phyloP scores from a whole-genome alignment of 2,113 vertebrate species.

The Pithys albifrons region DNA sequence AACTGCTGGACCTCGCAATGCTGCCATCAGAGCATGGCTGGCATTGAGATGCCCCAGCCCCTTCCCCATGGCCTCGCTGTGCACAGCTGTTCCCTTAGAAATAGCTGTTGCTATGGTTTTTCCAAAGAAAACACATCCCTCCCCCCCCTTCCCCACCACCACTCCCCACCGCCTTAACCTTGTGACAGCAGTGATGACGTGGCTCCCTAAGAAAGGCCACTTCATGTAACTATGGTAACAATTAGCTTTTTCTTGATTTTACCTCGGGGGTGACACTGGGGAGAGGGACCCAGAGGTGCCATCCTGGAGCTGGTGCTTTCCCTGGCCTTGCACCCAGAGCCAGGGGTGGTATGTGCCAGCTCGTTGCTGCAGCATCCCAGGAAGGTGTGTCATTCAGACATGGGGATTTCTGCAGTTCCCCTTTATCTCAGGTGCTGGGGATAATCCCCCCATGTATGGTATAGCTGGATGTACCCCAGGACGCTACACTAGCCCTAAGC shows the following conservation, averaged over 20 bases:
- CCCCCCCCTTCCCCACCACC: slow-evolving; percentile 54
- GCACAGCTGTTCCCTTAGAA: slow-evolving; percentile 73
- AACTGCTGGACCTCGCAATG: not conserved
- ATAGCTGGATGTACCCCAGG: not conserved
- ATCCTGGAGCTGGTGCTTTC: not conserved
- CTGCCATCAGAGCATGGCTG: not conserved
- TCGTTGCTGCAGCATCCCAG: not conserved
- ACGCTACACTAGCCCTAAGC: not conserved
- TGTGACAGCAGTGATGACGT: slow-evolving; percentile 72
- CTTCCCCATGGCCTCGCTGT: slow-evolving; percentile 53
- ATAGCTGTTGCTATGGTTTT: slow-evolving; percentile 79
- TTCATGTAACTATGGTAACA: slow-evolving; percentile 79
- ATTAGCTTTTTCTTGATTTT: slow-evolving; percentile 74
- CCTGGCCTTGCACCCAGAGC: not conserved
- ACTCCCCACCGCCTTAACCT: slow-evolving; percentile 73
- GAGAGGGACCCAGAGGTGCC: slow-evolving; percentile 34
- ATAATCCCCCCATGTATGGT: not conserved
- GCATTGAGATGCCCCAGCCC: not conserved
- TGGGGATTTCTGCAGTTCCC: not conserved
- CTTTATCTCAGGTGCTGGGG: not conserved
- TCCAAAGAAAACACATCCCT: slow-evolving; percentile 62
- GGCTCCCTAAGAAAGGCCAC: slow-evolving; percentile 74
- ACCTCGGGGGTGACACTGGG: slow-evolving; percentile 57
- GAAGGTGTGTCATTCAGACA: not conserved
- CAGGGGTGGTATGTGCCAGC: not conserved